phyloP scores from a whole-genome alignment of 2,113 vertebrate species.

The Mystacornis crossleyi region DNA sequence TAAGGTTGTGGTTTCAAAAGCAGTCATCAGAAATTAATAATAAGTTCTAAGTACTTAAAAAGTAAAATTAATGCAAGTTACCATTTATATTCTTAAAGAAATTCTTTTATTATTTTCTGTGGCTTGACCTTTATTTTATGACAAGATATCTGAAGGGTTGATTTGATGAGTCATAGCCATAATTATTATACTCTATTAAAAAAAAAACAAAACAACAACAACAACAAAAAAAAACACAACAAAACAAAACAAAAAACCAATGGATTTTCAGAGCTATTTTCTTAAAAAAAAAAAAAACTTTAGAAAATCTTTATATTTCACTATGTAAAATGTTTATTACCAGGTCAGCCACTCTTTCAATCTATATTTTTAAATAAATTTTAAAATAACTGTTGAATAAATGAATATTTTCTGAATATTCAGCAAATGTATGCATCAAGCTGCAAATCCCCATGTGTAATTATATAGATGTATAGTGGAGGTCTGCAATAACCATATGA shows the following conservation, averaged over 20 bases:
- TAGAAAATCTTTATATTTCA: constrained; percentile 5
- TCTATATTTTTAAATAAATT: neutral
- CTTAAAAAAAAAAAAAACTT: constrained; percentile 19
- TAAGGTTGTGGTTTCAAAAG: constrained; percentile 40
- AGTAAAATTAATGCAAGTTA: constrained; percentile 60
- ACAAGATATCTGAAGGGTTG: constrained; percentile 70
- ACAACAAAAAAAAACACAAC: no score
- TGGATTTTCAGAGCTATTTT: constrained; percentile 50
- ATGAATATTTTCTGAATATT: neutral
- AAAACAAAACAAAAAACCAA: constrained; percentile 13
- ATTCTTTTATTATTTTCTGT: constrained; percentile 49
- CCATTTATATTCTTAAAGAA: constrained; percentile 61
- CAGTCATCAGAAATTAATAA: constrained; percentile 58
- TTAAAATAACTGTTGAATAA: neutral
- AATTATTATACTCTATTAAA: constrained; percentile 61
- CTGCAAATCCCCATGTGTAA: neutral
- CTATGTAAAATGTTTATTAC: constrained; percentile 15
- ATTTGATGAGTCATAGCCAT: constrained; percentile 73
- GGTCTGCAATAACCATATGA: neutral
- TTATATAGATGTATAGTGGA: neutral
- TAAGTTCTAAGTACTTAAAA: constrained; percentile 49
- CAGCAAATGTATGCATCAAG: neutral
- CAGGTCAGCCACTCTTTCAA: neutral
- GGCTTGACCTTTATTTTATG: constrained; percentile 75
- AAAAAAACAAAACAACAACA: no score